A percentile compares a stretch with the other conserved stretches of the same genome.
Evolutionary conservation across 2,797 vertebrate species (phyloP).

Genomic region (Acanthopagrus latus): DNA sequence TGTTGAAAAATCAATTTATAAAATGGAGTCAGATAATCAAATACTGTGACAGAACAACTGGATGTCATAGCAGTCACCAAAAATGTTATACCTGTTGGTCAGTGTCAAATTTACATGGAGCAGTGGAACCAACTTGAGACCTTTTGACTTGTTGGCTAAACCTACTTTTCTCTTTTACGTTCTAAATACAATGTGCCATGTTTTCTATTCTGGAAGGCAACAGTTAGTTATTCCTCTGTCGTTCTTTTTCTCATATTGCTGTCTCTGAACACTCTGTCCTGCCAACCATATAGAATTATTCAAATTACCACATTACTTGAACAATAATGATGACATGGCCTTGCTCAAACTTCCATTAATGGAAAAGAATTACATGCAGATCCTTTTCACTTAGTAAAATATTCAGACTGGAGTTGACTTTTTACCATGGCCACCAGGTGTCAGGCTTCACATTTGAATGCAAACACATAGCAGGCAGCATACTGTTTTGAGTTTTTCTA

Average conservation of each 20-base stretch:
- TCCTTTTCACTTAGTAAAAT: not conserved
- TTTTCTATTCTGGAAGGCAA: not conserved
- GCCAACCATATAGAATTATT: not conserved
- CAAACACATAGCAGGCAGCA: not conserved
- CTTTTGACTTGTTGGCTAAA: not conserved
- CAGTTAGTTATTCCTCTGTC: not conserved
- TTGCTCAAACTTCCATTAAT: not conserved
- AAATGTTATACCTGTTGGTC: not conserved
- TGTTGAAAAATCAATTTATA: too few relatives aligned
- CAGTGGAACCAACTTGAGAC: not conserved
- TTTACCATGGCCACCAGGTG: conserved; percentile 57
- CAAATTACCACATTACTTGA: not conserved
- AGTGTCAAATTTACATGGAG: not conserved
- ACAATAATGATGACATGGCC: conserved; percentile 2
- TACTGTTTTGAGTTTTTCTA: not conserved
- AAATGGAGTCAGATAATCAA: too few relatives aligned
- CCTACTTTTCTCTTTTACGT: not conserved
- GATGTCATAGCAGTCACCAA: not conserved
- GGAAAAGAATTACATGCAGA: not conserved
- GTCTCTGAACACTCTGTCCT: not conserved
- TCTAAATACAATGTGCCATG: not conserved
- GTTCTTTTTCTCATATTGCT: not conserved
- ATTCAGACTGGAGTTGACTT: not conserved
- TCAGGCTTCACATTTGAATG: conserved; percentile 54
- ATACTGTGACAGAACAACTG: not conserved